Evolutionary conservation across 2,113 vertebrate species (phyloP), one percentile per base, ranked within the genome.

Genomic region (Micronycteris hirsuta): DNA sequence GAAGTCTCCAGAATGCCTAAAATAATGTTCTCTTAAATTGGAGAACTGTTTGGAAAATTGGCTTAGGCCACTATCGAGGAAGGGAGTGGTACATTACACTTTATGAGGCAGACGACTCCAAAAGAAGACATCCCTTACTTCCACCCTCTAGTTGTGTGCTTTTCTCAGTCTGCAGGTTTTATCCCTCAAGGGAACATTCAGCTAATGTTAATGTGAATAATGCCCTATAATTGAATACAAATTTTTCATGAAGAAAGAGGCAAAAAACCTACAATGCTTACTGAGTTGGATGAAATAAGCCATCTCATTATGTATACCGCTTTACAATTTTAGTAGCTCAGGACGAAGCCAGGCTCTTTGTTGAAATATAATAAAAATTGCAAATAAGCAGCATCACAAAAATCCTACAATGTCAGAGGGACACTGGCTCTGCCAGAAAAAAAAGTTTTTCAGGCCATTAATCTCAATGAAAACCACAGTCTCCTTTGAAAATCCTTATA

Each of bases 331-430:
- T 24, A 49, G 45, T 56, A 80, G 22, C 36, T 83, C 43, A 41
- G 38, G 33, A 58, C 9, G n/a, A 90, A 83, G 47, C 5, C 52
- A 63, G 26, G n/a, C 13, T 91, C 58, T 63, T 47, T 92, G 71
- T 87, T 86, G 33, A 89, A 80, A 91, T 85, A 86, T 41, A 87
- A 88, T 94, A 93, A 92, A 86, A 94, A 84, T 24, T n/a, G 28
- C 41, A 86, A 83, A 58, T 24, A 86, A 73, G 43, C 31, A 89
- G 43, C 10, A 63, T 19, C 58, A 45, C 5, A 91, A 67, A 58
- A 70, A 65, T 54, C 45, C 16, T 26, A 41, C 54, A 91, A 70
- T 80, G 65, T 74, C 19, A 61, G 61, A 86, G 58, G 15, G 65
- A 87, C 41, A 47, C 14, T 31, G 67, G 24, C 45, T 89, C 2